Evolutionary conservation across 1,140 invertebrate species (phyloP).

Genomic region (Laupala kohalensis): DNA sequence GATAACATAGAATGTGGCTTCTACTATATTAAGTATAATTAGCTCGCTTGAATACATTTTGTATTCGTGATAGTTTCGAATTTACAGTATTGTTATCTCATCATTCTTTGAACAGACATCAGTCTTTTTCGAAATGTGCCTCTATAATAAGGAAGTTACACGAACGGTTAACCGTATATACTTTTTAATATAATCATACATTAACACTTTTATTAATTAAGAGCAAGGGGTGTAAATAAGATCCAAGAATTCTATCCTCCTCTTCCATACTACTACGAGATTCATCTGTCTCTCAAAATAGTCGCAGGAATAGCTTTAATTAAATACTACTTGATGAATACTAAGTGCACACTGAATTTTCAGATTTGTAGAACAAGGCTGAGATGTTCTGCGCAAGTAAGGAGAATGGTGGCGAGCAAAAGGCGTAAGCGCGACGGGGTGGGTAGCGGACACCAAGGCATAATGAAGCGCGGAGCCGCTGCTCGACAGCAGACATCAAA

Average conservation of each 20-base stretch:
- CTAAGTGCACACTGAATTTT: background rate
- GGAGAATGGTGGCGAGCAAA: background rate
- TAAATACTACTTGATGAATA: background rate
- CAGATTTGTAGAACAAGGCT: background rate
- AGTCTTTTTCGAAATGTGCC: background rate
- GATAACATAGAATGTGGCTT: too few relatives aligned
- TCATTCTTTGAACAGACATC: background rate
- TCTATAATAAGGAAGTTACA: background rate
- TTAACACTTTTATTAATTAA: background rate
- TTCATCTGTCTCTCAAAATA: background rate
- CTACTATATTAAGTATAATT: too few relatives aligned
- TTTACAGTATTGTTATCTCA: background rate
- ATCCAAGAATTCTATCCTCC: background rate
- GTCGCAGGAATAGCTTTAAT: background rate
- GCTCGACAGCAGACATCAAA: too few relatives aligned
- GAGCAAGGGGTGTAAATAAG: background rate
- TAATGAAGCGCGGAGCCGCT: too few relatives aligned
- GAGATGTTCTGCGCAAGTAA: background rate
- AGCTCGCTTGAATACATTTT: too few relatives aligned
- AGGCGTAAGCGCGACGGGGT: too few relatives aligned
- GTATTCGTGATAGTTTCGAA: too few relatives aligned
- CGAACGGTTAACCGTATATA: background rate
- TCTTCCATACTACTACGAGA: background rate
- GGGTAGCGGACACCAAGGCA: too few relatives aligned
- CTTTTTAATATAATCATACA: background rate